Evolutionary conservation across 2,888 invertebrate species (phyloP), one percentile per base, ranked within the genome.

Genomic region (Sympetrum striolatum): DNA sequence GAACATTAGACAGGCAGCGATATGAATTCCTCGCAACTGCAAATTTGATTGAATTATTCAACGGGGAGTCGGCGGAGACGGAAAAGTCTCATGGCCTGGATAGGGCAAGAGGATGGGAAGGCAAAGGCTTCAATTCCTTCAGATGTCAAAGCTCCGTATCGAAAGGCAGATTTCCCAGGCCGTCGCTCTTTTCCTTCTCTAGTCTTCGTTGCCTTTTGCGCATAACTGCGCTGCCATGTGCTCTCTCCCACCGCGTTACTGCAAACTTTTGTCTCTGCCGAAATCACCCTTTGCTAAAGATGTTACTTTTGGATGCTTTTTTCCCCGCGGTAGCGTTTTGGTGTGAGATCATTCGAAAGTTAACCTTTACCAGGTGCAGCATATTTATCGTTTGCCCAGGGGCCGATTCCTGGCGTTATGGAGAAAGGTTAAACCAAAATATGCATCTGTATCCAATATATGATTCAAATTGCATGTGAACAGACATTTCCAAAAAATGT

Each of bases 21-120:
- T 6, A 48, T 18, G 10, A 35, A 18, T 60, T 37, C 10, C 25
- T 60, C 60, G 58, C 35, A 58, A 18, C 86, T 86, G 58, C 18
- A 86, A 86, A 86, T 86, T 86, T 60, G 86, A 86, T 60, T 60
- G 86, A 86, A 86, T 86, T 86, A 86, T 86, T 86, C 86, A 86
- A 86, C 86, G 86, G 6, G 0, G 22, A 12, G 60, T 4, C 14
- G n/a, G 86, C 35, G 53, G 12, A 82, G 15, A 53, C 3, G 35
- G n/a, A 22, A 37, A 37, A 37, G 31, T 31, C 18, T 15, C 15
- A 10, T 0, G 64, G 18, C 35, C 53, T n/a, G 53, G 82, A 58
- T 31, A 53, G 14, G 58, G 53, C 15, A 35, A 31, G 58, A 48
- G 25, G 25, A 31, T 31, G 18, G 0, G 31, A 37, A 37, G 53